These are phyloP conservation scores for Andrena dorsata DNA, from an alignment of 2,888 invertebrate species.

Conservation along the genomic window DNA sequence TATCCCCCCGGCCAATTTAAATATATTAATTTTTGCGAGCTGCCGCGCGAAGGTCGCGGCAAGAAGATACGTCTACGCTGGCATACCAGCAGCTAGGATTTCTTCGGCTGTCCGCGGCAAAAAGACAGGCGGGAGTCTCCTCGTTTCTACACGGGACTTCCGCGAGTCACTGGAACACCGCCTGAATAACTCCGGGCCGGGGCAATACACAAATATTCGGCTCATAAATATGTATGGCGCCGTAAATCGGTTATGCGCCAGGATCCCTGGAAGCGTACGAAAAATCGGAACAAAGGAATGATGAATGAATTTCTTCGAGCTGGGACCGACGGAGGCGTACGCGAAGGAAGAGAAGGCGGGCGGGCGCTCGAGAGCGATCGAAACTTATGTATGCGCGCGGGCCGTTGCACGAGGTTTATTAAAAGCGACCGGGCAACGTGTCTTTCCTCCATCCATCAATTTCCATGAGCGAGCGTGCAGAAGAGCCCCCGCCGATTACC, in stretches of 20 bases:
- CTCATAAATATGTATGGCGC: conserved; percentile 50
- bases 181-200: conserved; percentile 38
- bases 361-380: conserved; percentile 6
- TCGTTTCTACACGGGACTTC: conserved; percentile 48
- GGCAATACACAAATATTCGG: conserved; percentile 30
- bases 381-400: conserved; percentile 7
- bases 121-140: conserved; percentile 23
- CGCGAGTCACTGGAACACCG: conserved; percentile 50
- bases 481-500: not conserved
- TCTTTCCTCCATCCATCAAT: conserved; percentile 33
- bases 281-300: conserved; percentile 30
- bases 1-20: conserved; percentile 28
- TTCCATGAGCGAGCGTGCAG: not conserved
- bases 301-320: conserved; percentile 28
- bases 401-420: conserved; percentile 33
- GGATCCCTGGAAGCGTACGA: conserved; percentile 25
- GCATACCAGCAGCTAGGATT: not conserved
- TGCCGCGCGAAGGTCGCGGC: not conserved
- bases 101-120: not conserved
- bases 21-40: conserved; percentile 34
- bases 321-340: not conserved
- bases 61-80: conserved; percentile 4
- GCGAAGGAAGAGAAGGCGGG: not conserved
- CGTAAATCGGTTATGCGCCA: conserved; percentile 50
- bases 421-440: conserved; percentile 18